Base-by-base conservation (phyloP, 2,113 vertebrate species). In the Pseudolaguvia tuberculata region DNA sequence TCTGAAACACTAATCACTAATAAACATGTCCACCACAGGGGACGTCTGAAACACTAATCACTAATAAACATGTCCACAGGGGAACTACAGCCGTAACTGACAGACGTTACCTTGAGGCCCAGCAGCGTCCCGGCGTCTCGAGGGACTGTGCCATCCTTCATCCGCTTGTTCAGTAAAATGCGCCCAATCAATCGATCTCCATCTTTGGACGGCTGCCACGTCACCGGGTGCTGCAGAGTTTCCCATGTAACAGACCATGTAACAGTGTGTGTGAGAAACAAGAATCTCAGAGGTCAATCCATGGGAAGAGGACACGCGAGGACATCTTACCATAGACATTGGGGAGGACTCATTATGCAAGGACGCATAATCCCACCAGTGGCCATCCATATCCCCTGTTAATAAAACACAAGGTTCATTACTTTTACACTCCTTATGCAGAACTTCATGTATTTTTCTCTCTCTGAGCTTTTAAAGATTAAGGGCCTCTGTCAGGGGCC, bases 181-280 rank as follows among this genome's bases (percentile, higher is more conserved):
- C 94, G 94, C 77, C 97, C 97, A 85, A 99, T 95, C 84, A 99
- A 91, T 73, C 93, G 90, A 83, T 99, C 94, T 78, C 96, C 96
- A 76, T 99, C 95, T 89, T 95, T 97, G 83, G 96, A 98, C 17
- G 93, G 94, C 67, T 96, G 95, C 97, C 97, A 99, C 10, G 94
- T 93, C 82, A 97, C 95, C 21, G 94, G 94, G 63, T 97, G 95
- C 94, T 96, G 83, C 77, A 72, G 85, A 78, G 79, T 68, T 78
- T 42, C n/a, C 27, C 39, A 42, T 8, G 4, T 42, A 7, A 31
- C 2, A 8, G 27, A 5, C 29, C 15, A 3, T n/a, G n/a, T n/a
- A n/a, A n/a, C n/a, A 42, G 39, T 8, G 39, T 6, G 31, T 42
- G 39, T 42, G 39, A 42, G 7, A 42, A 42, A 42, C 4, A 42